phyloP scores from a whole-genome alignment of 2,797 vertebrate genomes.

The Enteromius unitaeniatus region DNA sequence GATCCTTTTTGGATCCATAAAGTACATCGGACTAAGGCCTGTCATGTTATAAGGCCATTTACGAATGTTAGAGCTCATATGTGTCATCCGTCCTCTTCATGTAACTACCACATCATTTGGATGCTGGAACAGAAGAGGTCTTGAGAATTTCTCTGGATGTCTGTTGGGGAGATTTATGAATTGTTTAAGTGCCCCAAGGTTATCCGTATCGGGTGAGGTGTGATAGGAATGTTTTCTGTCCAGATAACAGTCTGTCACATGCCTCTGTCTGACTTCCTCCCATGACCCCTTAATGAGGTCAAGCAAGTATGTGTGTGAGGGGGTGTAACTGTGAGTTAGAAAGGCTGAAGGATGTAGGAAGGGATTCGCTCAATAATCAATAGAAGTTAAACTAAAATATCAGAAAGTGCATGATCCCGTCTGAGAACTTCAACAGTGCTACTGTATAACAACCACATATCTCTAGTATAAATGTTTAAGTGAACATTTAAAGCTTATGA shows the following conservation, averaged over 20 bases:
- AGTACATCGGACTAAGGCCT: neutral
- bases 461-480: neutral
- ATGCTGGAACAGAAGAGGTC: constrained; percentile 15
- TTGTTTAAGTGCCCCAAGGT: constrained; percentile 58
- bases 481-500: neutral
- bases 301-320: constrained; percentile 47
- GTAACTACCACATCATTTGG: neutral
- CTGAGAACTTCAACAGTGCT: neutral
- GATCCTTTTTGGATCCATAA: neutral
- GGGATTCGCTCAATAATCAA: constrained; percentile 66
- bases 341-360: neutral
- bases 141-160: constrained; percentile 35
- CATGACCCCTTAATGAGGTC: constrained; percentile 64
- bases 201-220: constrained; percentile 52
- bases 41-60: neutral
- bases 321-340: constrained; percentile 25
- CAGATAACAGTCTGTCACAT: constrained; percentile 59
- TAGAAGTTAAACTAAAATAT: constrained; percentile 67
- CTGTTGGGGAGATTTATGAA: constrained; percentile 43
- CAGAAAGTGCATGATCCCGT: constrained; percentile 54
- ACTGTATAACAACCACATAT: neutral
- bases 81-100: neutral
- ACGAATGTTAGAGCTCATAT: neutral
- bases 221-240: constrained; percentile 61
- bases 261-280: constrained; percentile 58